Evolutionary conservation across 2,888 invertebrate species (phyloP).

Genomic region (Parnassius mnemosyne): DNA sequence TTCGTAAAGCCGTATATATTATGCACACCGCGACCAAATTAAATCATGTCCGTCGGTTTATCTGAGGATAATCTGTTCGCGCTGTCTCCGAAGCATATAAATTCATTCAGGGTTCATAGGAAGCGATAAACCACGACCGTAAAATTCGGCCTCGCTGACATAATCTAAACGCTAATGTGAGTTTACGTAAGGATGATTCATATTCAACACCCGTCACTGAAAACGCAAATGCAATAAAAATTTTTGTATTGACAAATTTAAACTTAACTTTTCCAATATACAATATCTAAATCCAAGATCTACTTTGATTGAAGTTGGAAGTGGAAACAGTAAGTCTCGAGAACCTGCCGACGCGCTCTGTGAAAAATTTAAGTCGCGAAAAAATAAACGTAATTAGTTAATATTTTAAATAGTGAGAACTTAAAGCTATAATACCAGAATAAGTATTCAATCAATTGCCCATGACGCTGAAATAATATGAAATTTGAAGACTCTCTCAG

Average conservation of each 20-base stretch:
- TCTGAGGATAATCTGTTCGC: conserved; percentile 6
- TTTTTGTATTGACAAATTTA: background rate
- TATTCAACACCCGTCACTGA: background rate
- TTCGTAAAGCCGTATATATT: background rate
- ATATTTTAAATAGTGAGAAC: too few species aligned
- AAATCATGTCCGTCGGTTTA: conserved; percentile 8
- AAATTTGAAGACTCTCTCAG: too few species aligned
- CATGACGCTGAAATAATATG: too few species aligned
- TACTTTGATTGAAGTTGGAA: too few species aligned
- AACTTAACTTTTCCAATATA: too few species aligned
- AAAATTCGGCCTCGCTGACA: conserved; percentile 30
- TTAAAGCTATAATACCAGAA: too few species aligned
- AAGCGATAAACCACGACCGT: conserved; percentile 29
- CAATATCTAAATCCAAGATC: too few species aligned
- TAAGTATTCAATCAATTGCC: too few species aligned
- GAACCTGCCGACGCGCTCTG: too few species aligned
- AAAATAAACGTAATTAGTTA: too few species aligned
- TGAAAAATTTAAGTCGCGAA: too few species aligned
- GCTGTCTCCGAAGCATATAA: background rate
- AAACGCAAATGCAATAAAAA: background rate
- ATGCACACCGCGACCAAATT: conserved; percentile 7
- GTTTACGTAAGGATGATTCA: background rate
- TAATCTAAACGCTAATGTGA: conserved; percentile 22
- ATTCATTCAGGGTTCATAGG: conserved; percentile 17
- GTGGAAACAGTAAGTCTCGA: too few species aligned